These are phyloP conservation scores for Kryptopterus vitreolus DNA, from an alignment of 2,797 vertebrate species.

Conservation along the genomic window DNA sequence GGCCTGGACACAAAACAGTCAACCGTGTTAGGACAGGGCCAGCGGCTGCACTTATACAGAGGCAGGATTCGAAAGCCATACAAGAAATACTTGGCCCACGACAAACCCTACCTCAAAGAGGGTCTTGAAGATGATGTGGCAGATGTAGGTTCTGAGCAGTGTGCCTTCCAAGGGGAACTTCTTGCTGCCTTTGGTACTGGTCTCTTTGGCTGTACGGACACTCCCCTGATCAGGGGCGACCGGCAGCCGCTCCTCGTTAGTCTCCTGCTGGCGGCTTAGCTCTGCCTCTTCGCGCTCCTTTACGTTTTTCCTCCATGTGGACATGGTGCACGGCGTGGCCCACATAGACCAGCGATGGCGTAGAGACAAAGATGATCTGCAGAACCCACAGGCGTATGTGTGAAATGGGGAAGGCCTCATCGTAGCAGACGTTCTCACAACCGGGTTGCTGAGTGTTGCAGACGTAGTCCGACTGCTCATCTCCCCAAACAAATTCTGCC, in stretches of 20 bases:
- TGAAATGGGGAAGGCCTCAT: conserved; percentile 87
- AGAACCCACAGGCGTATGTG: conserved; percentile 88
- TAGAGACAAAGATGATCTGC: conserved; percentile 88
- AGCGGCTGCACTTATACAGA: conserved; percentile 93
- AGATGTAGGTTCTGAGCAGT: conserved; percentile 93
- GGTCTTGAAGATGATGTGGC: conserved; percentile 97
- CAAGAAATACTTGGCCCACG: conserved; percentile 93
- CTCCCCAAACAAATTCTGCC: conserved; percentile 84
- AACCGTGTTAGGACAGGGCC: conserved; percentile 97
- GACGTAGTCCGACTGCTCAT: conserved; percentile 85
- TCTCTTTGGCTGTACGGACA: conserved; percentile 68
- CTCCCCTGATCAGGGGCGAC: conserved; percentile 73
- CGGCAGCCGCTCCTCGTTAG: conserved; percentile 71
- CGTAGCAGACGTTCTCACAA: conserved; percentile 97
- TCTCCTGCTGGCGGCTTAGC: conserved; percentile 67
- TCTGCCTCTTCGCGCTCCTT: conserved; percentile 75
- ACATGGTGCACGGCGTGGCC: conserved; percentile 83
- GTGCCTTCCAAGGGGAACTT: conserved; percentile 95
- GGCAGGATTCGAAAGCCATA: conserved; percentile 94
- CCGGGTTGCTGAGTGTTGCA: conserved; percentile 95
- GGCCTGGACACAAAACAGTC: conserved; percentile 98
- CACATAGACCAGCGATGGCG: conserved; percentile 83
- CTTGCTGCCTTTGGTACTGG: conserved; percentile 86
- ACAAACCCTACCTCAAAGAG: conserved; percentile 96
- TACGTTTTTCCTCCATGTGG: conserved; percentile 83